Conservation (phyloP, 2,113 vertebrate species). For the Aythya baeri region DNA sequence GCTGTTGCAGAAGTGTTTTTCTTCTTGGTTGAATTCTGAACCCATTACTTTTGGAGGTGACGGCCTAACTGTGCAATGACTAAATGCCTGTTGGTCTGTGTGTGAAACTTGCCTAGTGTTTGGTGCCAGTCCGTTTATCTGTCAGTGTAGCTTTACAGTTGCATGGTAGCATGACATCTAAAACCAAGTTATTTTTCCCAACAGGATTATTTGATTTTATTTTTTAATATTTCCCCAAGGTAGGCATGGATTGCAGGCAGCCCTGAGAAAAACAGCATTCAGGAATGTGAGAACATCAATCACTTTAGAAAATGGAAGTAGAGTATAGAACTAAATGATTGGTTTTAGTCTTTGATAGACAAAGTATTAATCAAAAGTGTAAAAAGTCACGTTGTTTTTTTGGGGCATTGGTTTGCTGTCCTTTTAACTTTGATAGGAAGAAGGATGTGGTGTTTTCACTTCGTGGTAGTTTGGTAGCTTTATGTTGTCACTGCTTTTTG, state of each 20-base stretch:
- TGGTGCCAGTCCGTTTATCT: neutral
- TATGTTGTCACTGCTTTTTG: neutral
- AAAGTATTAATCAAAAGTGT: neutral
- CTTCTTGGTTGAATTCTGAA: neutral
- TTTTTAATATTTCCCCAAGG: neutral
- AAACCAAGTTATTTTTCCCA: neutral
- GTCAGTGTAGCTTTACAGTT: neutral
- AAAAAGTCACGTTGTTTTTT: rapidly evolving
- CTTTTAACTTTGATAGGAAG: neutral
- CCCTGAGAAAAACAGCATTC: neutral
- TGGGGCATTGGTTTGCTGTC: neutral
- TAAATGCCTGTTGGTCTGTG: neutral
- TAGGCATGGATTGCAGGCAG: neutral
- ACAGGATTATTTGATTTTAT: neutral
- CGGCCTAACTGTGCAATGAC: neutral
- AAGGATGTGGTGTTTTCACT: neutral
- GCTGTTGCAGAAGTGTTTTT: neutral
- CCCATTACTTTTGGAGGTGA: neutral
- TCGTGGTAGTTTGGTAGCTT: neutral
- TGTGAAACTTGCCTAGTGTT: neutral
- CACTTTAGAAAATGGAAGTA: neutral
- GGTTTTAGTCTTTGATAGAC: neutral
- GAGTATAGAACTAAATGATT: neutral
- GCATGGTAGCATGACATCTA: neutral
- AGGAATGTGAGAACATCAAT: neutral